A percentile compares a stretch with the other conserved stretches of the same genome.
phyloP scores from a whole-genome alignment of 2,113 vertebrate species.

The Eretmochelys imbricata region DNA sequence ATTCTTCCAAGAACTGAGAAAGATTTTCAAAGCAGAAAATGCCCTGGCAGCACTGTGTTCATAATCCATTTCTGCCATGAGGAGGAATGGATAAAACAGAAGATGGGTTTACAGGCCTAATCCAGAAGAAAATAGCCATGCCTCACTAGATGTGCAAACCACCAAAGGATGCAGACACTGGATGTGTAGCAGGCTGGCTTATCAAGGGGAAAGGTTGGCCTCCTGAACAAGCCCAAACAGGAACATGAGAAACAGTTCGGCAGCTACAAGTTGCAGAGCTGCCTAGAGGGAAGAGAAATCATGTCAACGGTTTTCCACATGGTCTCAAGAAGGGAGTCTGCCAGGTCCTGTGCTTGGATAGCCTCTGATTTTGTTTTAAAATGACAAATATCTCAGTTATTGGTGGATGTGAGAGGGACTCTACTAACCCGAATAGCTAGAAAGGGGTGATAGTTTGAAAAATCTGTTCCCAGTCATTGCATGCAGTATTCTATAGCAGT shows the following conservation, averaged over 20 bases:
- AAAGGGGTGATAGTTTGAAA: neutral
- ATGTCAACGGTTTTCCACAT: neutral
- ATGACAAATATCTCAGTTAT: constrained; percentile 3
- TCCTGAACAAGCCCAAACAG: neutral
- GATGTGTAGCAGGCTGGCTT: neutral
- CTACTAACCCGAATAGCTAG: neutral
- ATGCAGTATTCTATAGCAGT: constrained; percentile 3
- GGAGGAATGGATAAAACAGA: neutral
- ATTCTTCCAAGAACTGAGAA: neutral
- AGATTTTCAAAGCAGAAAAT: neutral
- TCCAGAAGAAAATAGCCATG: neutral
- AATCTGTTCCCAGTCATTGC: neutral
- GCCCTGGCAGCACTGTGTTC: neutral
- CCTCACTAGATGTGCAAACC: neutral
- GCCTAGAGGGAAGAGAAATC: neutral
- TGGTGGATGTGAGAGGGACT: neutral
- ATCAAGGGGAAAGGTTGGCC: neutral
- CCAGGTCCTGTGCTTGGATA: neutral
- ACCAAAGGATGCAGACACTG: neutral
- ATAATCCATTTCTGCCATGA: neutral
- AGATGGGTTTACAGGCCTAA: neutral
- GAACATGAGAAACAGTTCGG: neutral
- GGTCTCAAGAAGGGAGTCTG: rapidly evolving
- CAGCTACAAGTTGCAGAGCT: neutral
- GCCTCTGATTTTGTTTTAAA: neutral